A percentile compares a stretch with the other conserved stretches of the same genome.
phyloP scores from a whole-genome alignment of 2,113 vertebrate species.

The Piprites chloris region DNA sequence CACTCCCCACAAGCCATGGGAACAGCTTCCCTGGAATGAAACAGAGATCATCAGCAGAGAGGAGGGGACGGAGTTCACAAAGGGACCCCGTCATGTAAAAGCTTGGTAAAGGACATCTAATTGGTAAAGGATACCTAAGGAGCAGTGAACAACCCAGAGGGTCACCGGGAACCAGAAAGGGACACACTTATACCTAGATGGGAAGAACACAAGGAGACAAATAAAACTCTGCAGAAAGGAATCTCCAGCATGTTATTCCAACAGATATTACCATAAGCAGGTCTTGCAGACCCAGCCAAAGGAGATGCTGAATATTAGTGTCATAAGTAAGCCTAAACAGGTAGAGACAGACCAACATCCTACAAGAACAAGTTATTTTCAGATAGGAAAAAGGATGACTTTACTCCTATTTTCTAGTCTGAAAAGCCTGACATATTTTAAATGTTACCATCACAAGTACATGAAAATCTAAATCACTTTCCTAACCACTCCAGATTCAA shows the following conservation, averaged over 20 bases:
- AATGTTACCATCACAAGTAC: background rate
- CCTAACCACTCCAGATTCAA: background rate
- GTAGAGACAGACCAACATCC: background rate
- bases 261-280: background rate
- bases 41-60: background rate
- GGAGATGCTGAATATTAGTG: background rate
- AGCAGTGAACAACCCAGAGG: background rate
- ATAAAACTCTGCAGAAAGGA: background rate
- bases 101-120: background rate
- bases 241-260: background rate
- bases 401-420: background rate
- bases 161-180: background rate
- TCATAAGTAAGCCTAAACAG: background rate
- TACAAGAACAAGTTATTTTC: background rate
- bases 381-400: background rate
- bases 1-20: slow-evolving; percentile 78
- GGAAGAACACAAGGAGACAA: background rate
- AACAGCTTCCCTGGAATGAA: slow-evolving; percentile 68
- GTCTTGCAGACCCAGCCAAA: background rate
- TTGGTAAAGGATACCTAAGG: background rate
- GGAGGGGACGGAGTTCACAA: background rate
- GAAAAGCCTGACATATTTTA: background rate
- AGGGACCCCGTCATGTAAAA: background rate
- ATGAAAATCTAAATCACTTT: rapidly evolving
- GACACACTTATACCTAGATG: background rate